phyloP scores from a whole-genome alignment of 2,888 invertebrate genomes.

The Antheraea assamensis region DNA sequence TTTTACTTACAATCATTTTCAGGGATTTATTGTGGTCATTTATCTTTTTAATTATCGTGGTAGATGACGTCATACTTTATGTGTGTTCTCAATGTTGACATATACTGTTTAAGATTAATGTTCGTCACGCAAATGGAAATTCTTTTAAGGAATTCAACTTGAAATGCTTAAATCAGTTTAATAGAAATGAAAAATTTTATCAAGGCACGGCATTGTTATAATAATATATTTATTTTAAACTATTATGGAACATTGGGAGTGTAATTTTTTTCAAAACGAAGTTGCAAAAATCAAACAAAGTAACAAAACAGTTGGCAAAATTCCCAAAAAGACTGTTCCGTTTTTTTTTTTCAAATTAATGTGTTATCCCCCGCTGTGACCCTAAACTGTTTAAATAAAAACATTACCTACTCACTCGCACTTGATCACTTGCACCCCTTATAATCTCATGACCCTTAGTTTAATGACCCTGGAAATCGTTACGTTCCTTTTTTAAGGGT shows the following conservation, averaged over 20 bases:
- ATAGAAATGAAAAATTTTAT: background rate
- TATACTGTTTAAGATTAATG: background rate
- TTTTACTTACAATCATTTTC: too few species aligned
- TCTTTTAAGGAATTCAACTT: background rate
- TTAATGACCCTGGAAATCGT: conserved; percentile 71
- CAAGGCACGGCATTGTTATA: background rate
- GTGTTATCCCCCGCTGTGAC: conserved; percentile 32
- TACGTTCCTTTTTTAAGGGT: conserved; percentile 42
- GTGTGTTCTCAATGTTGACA: too few species aligned
- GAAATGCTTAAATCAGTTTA: background rate
- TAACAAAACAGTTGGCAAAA: background rate
- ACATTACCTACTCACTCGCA: conserved; percentile 74
- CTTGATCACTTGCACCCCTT: conserved; percentile 75
- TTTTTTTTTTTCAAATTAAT: background rate
- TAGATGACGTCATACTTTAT: too few species aligned
- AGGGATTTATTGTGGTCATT: too few species aligned
- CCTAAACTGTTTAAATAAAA: conserved; percentile 54
- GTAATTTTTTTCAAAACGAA: background rate
- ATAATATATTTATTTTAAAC: background rate
- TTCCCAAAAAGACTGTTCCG: background rate
- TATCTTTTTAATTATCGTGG: too few species aligned
- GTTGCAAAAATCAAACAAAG: background rate
- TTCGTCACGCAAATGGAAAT: background rate
- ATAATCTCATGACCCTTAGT: conserved; percentile 62
- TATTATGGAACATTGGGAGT: background rate